Evolutionary conservation across 1,140 invertebrate genomes (phyloP).

Genomic region (Schlechtendalia chinensis): DNA sequence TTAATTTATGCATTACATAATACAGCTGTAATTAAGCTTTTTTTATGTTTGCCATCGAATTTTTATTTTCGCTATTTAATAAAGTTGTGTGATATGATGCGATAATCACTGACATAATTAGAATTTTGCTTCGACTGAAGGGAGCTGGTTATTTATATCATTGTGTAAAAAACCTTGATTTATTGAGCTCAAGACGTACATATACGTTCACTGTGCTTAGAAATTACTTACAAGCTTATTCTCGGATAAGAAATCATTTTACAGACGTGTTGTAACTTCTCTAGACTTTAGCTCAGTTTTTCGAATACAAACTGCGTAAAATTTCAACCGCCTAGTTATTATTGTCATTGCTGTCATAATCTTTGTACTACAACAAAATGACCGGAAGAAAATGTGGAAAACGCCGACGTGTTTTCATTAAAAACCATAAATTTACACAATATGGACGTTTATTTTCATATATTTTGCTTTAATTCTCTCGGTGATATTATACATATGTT

Average conservation of each 20-base stretch:
- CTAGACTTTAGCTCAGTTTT: neutral
- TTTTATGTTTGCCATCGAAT: too few relatives aligned
- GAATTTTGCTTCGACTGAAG: too few relatives aligned
- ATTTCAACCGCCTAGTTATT: neutral
- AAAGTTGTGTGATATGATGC: too few relatives aligned
- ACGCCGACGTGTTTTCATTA: slow-evolving; percentile 17
- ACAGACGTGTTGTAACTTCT: neutral
- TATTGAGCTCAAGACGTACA: too few relatives aligned
- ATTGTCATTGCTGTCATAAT: neutral
- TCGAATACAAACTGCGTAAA: neutral
- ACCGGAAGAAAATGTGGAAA: neutral
- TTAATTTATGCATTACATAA: too few relatives aligned
- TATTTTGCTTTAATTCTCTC: too few relatives aligned
- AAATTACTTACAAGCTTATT: neutral
- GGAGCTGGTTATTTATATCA: too few relatives aligned
- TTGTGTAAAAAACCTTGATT: too few relatives aligned
- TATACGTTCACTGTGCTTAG: neutral
- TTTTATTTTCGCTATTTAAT: too few relatives aligned
- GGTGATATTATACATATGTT: too few relatives aligned
- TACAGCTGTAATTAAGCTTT: too few relatives aligned
- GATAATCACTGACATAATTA: too few relatives aligned
- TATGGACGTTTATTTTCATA: neutral
- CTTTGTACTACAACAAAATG: neutral
- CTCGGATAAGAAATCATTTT: neutral
- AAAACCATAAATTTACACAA: slow-evolving; percentile 1